Evolutionary conservation across 1,140 invertebrate species (phyloP), one percentile per base, ranked within the genome.

Genomic region (Hyposmocoma kahamanoa): DNA sequence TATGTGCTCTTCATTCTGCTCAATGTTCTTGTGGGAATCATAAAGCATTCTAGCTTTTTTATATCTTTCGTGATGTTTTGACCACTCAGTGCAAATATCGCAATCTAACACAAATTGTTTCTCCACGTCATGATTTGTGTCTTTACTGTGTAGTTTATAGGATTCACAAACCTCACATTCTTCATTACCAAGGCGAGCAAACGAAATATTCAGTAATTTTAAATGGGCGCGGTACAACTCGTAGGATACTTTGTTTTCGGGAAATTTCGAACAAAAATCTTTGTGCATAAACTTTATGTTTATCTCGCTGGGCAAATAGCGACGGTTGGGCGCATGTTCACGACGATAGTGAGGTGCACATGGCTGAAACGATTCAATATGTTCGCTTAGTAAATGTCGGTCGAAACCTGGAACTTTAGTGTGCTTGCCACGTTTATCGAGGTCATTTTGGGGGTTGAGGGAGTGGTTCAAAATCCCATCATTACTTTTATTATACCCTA

Each of bases 281-380:
- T 34, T 20, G 36, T 47, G 41, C 50, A 53, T 53, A 11, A 15
- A 22, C 8, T n/a, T 42, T 22, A 53, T 30, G 22, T 41, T 53
- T 30, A 53, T 11, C 15, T 42, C 50, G 20, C 26, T 34, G 5
- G 43, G 22, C n/a, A 52, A 15, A 30, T 52, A 52, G 10, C 43
- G n/a, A 21, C 43, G 32, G 9, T n/a, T 10, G 3, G 50, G 50
- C 3, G 50, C 50, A 46, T 52, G 50, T 42, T 46, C 50, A 22
- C 42, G 32, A 13, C 43, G 28, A 30, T 52, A 41, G 20, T 52
- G 50, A n/a, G 50, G 26, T 30, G 3, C 38, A 15, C 30, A 11
- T 13, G 50, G 50, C 10, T 52, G 43, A 17, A 52, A 52, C 10
- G 42, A 52, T 30, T 44, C 28, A 2, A 44, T 22, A 15, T 45